Percentiles rank a stretch among this genome's conserved stretches.
Conservation (phyloP, 2,888 invertebrate species). For the Cerceris ruficornis region DNA sequence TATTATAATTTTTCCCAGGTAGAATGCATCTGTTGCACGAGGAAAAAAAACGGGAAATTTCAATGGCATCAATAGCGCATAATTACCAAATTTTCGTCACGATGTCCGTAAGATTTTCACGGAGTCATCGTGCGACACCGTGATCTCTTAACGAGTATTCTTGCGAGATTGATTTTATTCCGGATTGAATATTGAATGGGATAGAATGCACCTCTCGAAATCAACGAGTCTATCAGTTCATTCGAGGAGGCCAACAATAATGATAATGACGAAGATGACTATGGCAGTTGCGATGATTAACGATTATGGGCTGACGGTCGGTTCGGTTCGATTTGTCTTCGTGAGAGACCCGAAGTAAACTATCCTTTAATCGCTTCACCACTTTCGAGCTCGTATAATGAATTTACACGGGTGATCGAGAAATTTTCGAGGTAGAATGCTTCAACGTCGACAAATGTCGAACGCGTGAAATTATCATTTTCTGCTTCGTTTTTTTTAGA, state of each 20-base stretch:
- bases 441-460: slow-evolving; percentile 30
- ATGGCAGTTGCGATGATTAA: slow-evolving; percentile 65
- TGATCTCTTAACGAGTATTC: slow-evolving; percentile 43
- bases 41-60: slow-evolving; percentile 32
- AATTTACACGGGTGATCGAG: slow-evolving; percentile 60
- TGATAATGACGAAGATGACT: slow-evolving; percentile 68
- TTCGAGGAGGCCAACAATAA: slow-evolving; percentile 48
- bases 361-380: slow-evolving; percentile 65
- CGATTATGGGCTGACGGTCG: slow-evolving; percentile 54
- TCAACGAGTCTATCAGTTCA: slow-evolving; percentile 55
- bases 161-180: slow-evolving; percentile 59
- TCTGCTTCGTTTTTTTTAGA: no score
- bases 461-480: not conserved
- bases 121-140: slow-evolving; percentile 1
- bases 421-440: slow-evolving; percentile 42
- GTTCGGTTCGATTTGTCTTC: slow-evolving; percentile 67
- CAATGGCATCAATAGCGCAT: slow-evolving; percentile 7
- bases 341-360: slow-evolving; percentile 50
- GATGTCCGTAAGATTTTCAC: not conserved
- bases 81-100: not conserved
- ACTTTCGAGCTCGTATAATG: slow-evolving; percentile 57
- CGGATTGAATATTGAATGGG: slow-evolving; percentile 47
- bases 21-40: no score
- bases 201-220: slow-evolving; percentile 51
- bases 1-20: no score